Base-by-base conservation (phyloP, 1,140 invertebrate genomes). In the Procambarus virginalis region DNA sequence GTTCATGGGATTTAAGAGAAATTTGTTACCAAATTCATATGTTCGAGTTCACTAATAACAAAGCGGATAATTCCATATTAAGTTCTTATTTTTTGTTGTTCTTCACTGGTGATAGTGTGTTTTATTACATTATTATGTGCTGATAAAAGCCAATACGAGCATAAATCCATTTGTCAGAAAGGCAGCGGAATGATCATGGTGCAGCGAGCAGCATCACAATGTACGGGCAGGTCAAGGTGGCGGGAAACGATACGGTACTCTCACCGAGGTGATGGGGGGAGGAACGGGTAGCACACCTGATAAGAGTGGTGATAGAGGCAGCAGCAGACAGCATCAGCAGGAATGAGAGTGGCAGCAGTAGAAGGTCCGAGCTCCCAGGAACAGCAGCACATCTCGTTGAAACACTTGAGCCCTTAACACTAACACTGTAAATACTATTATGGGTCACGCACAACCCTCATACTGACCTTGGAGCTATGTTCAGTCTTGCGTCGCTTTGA, bases 401-500 rank as follows among this genome's bases (percentile, higher is more conserved):
- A 73, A 73, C 80, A 68, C 80, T 68, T 64, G 46, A 22, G 34
- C 80, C 80, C 80, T 82, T 82, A 82, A 82, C 58, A 82, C 60
- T 77, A 77, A 86, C 75, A 86, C 75, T 86, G 84, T 46, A 86
- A 58, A 86, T 60, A 86, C 49, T n/a, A 78, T 73, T 78, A 85
- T 34, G 75, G 75, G 49, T 58, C 73, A 34, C 76, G 60, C 22
- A 70, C 73, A 77, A 51, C 84, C 73, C 70, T 75, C 84, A 86
- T 86, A 86, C 84, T 86, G 84, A 86, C 84, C 84, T 86, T 86
- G 75, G 60, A 48, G 49, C 80, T 46, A 64, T 86, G 84, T 20
- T 86, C 84, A 55, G 84, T 78, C 84, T 86, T 86, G 51, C 84
- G 84, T 20, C 84, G 84, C 58, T 86, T 86, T 55, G 84, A 77